A percentile compares a stretch with the other conserved stretches of the same genome.
These are phyloP conservation scores for Caenorhabditis sp. DNA, from an alignment of 2,888 invertebrate genomes.

Conservation along the genomic window DNA sequence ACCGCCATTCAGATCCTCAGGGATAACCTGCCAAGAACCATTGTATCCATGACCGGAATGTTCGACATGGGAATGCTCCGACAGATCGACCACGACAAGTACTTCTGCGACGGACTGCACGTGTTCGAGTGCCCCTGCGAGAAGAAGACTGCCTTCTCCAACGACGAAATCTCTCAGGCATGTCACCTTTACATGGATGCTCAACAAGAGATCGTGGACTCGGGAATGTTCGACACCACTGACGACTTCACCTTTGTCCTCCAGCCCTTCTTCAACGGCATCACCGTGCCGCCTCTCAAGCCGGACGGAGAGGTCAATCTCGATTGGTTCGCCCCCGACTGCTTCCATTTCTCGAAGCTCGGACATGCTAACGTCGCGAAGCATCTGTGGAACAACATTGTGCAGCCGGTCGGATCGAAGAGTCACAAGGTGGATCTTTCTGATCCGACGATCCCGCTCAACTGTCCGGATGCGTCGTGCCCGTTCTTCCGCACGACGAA, in stretches of 20 bases:
- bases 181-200: conserved; percentile 68
- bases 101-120: conserved; percentile 70
- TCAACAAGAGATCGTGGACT: conserved; percentile 60
- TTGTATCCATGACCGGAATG: conserved; percentile 72
- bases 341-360: conserved; percentile 69
- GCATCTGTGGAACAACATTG: conserved; percentile 67
- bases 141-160: conserved; percentile 62
- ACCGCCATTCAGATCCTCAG: conserved; percentile 66
- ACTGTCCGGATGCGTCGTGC: conserved; percentile 58
- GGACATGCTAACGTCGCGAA: conserved; percentile 68
- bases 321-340: conserved; percentile 72
- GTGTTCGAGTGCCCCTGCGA: conserved; percentile 69
- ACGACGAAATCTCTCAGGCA: conserved; percentile 61
- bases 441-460: conserved; percentile 60
- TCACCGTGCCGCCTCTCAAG: conserved; percentile 60
- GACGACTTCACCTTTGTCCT: conserved; percentile 72
- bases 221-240: conserved; percentile 67
- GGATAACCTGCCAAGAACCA: conserved; percentile 70
- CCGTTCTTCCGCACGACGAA: conserved; percentile 68
- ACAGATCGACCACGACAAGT: conserved; percentile 64
- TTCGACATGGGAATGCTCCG: conserved; percentile 71
- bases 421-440: conserved; percentile 56
- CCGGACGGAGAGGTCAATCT: conserved; percentile 64
- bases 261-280: conserved; percentile 71
- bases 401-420: conserved; percentile 64